These are phyloP conservation scores for Drepana falcataria DNA, from an alignment of 2,888 invertebrate species.

Conservation along the genomic window DNA sequence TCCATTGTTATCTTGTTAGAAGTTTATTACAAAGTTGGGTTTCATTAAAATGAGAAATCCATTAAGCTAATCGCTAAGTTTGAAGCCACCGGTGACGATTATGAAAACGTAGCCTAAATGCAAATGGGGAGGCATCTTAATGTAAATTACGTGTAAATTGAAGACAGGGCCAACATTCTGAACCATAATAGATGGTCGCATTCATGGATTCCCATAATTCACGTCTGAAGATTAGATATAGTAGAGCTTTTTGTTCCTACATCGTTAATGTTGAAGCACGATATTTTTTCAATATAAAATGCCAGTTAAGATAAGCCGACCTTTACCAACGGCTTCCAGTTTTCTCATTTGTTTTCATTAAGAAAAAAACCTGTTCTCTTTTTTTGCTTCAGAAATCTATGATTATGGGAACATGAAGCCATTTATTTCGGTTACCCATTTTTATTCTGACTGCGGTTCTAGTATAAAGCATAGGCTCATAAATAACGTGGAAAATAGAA, in stretches of 20 bases:
- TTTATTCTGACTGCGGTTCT: constrained; percentile 73
- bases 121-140: constrained; percentile 66
- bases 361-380: constrained; percentile 39
- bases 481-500: constrained; percentile 77
- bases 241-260: constrained; percentile 45
- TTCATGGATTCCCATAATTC: constrained; percentile 57
- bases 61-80: constrained; percentile 69
- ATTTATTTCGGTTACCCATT: constrained; percentile 76
- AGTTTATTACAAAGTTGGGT: constrained; percentile 61
- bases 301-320: constrained; percentile 32
- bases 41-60: constrained; percentile 72
- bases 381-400: constrained; percentile 52
- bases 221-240: constrained; percentile 58
- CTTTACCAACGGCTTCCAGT: constrained; percentile 38
- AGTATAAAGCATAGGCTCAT: constrained; percentile 75
- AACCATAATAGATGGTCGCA: constrained; percentile 48
- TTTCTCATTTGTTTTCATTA: constrained; percentile 61
- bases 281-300: constrained; percentile 26
- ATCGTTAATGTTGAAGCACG: constrained; percentile 32
- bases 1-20: constrained; percentile 60
- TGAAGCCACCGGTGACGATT: constrained; percentile 66
- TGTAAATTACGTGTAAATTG: constrained; percentile 71
- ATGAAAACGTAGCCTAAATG: constrained; percentile 69
- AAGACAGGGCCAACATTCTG: constrained; percentile 51
- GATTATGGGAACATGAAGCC: constrained; percentile 65